Evolutionary conservation across 2,888 invertebrate genomes (phyloP), one percentile per base, ranked within the genome.

Genomic region (Neoitamus cyanurus): DNA sequence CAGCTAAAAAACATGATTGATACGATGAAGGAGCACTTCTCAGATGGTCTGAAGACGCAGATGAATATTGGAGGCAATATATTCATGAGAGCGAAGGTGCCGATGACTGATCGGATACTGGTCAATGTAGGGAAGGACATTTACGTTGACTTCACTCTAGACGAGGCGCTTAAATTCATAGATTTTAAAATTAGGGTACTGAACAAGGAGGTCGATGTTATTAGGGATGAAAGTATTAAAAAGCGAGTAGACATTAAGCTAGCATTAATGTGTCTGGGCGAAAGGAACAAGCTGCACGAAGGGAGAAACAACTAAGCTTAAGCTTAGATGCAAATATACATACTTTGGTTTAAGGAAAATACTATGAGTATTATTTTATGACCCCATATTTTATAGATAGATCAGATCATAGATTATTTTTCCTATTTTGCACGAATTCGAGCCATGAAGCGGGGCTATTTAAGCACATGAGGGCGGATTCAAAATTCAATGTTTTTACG

Each of bases 21-120:
- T 89, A 93, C 94, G 0, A 90, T 96, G 3, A 92, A 92, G 42
- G 91, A 92, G 2, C 89, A 92, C 0, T 92, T 93, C 73, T 92
- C 93, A 4, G 91, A 92, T 86, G 93, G 93, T 34, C 92, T 94
- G 78, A 94, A 94, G 88, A 94, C 95, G 0, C 93, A 95, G 91
- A 93, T 97, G 31, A 96, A 97, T 89, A 91, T 97, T 36, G 97
- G 97, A n/a, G 95, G 95, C 87, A 96, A 95, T 89, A 95, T 97
- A 87, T 97, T 96, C 88, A 94, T 96, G 89, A 95, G 97, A 90
- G 96, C 96, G 0, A 92, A 94, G 83, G 94, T 97, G 82, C 91
- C 92, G 80, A 94, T 96, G 89, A 92, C 94, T 0, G 93, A 94
- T 0, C 93, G 91, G 58, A 93, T 97, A 80, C 91, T 95, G 30